Base-by-base conservation (phyloP, 1,140 invertebrate species). In the Homarus americanus region DNA sequence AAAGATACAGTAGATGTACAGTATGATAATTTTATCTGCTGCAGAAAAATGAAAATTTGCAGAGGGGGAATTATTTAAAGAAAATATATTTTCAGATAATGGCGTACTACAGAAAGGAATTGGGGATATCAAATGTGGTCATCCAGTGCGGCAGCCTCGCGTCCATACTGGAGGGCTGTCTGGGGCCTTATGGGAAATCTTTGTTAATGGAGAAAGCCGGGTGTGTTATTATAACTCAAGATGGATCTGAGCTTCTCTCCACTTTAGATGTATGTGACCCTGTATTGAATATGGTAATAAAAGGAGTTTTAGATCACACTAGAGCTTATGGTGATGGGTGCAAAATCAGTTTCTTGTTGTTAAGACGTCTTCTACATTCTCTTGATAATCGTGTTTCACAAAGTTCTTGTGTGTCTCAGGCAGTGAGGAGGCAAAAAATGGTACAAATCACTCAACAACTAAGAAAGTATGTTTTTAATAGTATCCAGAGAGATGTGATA, bases 171-270 rank as follows among this genome's bases (percentile, higher is more conserved):
- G 88, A 90, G 49, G 79, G 58, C 66, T 75, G 63, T 36, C 72
- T 90, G 28, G 88, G 88, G 2, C 80, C 82, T 10, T n/a, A 66
- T 78, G 88, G 88, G 2, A 73, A 38, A 58, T 40, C 88, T 28
- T 80, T 90, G 3, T 49, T 90, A 32, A 73, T 90, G 80, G 88
- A 90, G 36, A 90, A 63, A 17, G 79, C 63, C 3, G 88, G 88
- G 20, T 75, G 82, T 41, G 88, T 90, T 49, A 58, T 84, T 69
- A 90, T 90, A 20, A 83, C 88, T n/a, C 80, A 90, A 75, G 88
- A 90, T 78, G 88, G 88, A n/a, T 63, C 36, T 17, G 69, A 90
- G 32, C 80, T 90, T 1, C 38, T 90, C 36, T 76, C 80, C 28
- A 44, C 49, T 20, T 75, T 90, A 40, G 80, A 82, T n/a, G 58